Conservation (phyloP, 1,140 invertebrate genomes). For the Drosophila pectinifera region DNA sequence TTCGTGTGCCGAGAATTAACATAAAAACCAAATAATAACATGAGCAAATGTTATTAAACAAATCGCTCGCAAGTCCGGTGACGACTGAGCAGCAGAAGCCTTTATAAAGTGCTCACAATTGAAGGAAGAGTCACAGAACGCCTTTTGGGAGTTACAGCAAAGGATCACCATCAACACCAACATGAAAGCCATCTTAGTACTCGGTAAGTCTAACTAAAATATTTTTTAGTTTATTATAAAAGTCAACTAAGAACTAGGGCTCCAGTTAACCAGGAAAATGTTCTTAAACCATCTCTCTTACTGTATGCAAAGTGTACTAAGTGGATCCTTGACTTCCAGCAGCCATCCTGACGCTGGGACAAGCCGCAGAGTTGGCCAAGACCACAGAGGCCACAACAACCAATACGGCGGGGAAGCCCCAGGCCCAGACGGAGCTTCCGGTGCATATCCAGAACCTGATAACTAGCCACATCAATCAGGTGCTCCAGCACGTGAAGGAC, state of each 20-base stretch:
- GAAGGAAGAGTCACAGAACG: conserved; percentile 47
- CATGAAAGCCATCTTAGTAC: conserved; percentile 49
- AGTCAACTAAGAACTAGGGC: not conserved
- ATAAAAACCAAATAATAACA: conserved; percentile 53
- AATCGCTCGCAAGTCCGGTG: conserved; percentile 40
- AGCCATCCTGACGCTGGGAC: conserved; percentile 48
- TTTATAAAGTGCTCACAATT: conserved; percentile 58
- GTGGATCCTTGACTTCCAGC: not conserved
- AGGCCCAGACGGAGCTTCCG: conserved; percentile 39
- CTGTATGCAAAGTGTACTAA: not conserved
- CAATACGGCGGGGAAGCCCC: conserved; percentile 17
- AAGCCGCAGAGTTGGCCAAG: conserved; percentile 44
- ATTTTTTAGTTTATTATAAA: too few relatives aligned
- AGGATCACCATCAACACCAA: conserved; percentile 9
- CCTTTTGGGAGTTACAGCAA: conserved; percentile 18
- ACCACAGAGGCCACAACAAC: conserved; percentile 26
- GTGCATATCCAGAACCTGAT: conserved; percentile 62
- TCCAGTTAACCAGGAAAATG: too few relatives aligned
- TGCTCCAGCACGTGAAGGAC: conserved; percentile 52
- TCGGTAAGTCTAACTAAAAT: too few relatives aligned
- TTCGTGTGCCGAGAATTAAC: conserved; percentile 41
- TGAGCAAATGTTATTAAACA: conserved; percentile 53
- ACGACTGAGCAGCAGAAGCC: conserved; percentile 28
- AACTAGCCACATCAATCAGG: conserved; percentile 75
- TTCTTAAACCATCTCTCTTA: too few relatives aligned